Percentiles rank a stretch among this genome's conserved stretches.
phyloP scores from a whole-genome alignment of 92 coral and sea anemone species.

The Palythoa grandiflora region DNA sequence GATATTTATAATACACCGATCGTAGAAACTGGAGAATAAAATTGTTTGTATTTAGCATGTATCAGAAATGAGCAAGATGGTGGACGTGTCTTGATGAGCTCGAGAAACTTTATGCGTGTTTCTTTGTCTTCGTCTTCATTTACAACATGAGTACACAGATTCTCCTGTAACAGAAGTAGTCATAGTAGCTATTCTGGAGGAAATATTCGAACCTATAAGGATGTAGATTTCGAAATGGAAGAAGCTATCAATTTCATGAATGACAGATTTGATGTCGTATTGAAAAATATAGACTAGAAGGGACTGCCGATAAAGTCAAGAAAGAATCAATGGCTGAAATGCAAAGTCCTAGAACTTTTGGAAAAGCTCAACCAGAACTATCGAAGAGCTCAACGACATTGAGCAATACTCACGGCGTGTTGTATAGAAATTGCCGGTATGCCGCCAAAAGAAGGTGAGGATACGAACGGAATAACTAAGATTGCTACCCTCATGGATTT shows the following conservation, averaged over 20 bases:
- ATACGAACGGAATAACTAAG: not conserved
- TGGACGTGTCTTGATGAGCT: no score
- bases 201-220: not conserved
- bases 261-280: not conserved
- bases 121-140: no score
- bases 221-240: conserved; percentile 13
- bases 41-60: no score
- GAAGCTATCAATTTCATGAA: conserved; percentile 19
- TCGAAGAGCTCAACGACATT: not conserved
- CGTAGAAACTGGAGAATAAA: no score
- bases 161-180: not conserved
- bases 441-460: conserved; percentile 3
- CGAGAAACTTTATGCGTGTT: no score
- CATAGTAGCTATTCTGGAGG: not conserved
- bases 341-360: not conserved
- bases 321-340: not conserved
- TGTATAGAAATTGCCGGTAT: not conserved
- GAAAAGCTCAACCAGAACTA: not conserved
- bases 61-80: no score
- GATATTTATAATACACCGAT: no score
- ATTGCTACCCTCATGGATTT: conserved; percentile 5
- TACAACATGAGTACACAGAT: not conserved
- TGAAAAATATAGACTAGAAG: not conserved
- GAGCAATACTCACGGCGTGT: not conserved
- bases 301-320: conserved; percentile 5